These are phyloP conservation scores for Charadrius vociferus DNA, from an alignment of 2,113 vertebrate species.

Conservation along the genomic window DNA sequence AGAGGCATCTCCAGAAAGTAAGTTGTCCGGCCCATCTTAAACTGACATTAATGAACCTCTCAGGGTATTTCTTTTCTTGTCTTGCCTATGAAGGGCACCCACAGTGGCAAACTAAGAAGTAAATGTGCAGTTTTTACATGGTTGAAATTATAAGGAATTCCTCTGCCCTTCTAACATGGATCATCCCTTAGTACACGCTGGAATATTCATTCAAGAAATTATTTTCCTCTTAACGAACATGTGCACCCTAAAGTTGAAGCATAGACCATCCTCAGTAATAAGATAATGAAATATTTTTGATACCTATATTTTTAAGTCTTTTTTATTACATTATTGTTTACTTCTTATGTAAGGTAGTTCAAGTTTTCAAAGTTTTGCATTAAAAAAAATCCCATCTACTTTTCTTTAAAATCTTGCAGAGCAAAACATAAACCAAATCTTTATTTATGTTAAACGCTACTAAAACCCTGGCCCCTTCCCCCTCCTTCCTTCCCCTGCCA, in stretches of 20 bases:
- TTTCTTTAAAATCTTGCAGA: not conserved
- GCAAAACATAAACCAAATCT: not conserved
- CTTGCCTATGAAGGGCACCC: not conserved
- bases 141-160: not conserved
- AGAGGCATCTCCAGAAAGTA: not conserved
- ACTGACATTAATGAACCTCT: not conserved
- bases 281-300: not conserved
- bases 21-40: not conserved
- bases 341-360: not conserved
- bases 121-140: not conserved
- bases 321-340: not conserved
- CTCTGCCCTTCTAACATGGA: not conserved
- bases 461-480: not conserved
- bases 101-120: not conserved
- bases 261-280: not conserved
- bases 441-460: not conserved
- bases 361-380: not conserved
- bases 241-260: rapidly evolving
- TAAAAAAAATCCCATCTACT: not conserved
- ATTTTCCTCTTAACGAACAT: not conserved
- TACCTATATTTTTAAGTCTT: not conserved
- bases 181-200: not conserved
- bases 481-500: not conserved
- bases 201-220: not conserved
- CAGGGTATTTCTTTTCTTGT: not conserved